Conservation (phyloP, 2,113 vertebrate genomes). For the Bucco capensis region DNA sequence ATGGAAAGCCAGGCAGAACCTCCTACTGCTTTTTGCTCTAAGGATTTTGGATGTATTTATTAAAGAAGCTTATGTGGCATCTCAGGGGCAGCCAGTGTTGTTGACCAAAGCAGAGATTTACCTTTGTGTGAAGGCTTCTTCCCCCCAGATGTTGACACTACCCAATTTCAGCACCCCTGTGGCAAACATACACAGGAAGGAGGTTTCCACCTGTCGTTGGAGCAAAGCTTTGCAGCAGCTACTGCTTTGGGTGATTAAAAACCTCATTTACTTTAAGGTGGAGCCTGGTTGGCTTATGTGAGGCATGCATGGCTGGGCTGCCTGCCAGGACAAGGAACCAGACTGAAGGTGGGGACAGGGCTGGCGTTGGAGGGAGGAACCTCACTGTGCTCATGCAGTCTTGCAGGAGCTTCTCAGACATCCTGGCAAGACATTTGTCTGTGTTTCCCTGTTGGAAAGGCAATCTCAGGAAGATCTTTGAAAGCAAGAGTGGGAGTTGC, state of each 20-base stretch:
- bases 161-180: background rate
- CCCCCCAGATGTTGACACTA: background rate
- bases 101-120: background rate
- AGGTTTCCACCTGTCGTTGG: background rate
- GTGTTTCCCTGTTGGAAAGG: background rate
- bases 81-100: background rate
- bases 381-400: accelerated
- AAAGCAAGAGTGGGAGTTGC: background rate
- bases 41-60: background rate
- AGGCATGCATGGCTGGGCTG: accelerated
- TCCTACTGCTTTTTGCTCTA: background rate
- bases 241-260: background rate
- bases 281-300: background rate
- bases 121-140: background rate
- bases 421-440: background rate
- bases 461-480: background rate
- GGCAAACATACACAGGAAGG: background rate
- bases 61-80: background rate
- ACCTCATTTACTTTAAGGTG: background rate
- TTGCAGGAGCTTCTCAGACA: background rate
- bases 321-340: background rate
- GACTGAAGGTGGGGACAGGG: background rate
- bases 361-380: background rate
- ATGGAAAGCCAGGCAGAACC: background rate
- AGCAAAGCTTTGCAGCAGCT: background rate